Percentiles rank a stretch among this genome's conserved stretches.
phyloP scores from a whole-genome alignment of 92 coral and sea anemone genomes.

The Heteractis magnifica region DNA sequence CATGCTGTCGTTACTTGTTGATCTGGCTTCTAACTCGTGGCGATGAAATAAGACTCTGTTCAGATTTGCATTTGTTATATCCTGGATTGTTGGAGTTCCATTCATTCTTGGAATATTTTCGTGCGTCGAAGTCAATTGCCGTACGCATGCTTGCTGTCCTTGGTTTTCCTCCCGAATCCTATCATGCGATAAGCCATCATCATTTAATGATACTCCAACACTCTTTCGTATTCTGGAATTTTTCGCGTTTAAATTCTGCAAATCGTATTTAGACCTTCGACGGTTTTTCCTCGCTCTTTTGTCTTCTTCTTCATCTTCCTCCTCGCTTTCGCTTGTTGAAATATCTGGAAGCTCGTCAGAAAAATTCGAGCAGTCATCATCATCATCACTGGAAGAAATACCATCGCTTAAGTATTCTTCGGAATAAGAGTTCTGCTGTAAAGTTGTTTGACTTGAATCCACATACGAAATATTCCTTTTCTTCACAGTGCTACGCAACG shows the following conservation, averaged over 20 bases:
- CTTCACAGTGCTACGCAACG: background rate
- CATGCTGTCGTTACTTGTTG: background rate
- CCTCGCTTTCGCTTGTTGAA: slow-evolving; percentile 10
- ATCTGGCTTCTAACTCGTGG: background rate
- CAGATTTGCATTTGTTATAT: background rate
- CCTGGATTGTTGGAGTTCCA: background rate
- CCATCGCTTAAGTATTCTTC: slow-evolving; percentile 1
- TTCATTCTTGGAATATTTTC: background rate
- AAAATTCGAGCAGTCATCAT: slow-evolving; percentile 25
- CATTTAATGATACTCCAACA: background rate
- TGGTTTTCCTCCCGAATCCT: background rate
- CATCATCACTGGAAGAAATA: background rate
- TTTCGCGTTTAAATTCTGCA: background rate
- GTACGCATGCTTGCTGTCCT: background rate
- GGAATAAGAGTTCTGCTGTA: background rate
- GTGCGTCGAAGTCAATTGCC: background rate
- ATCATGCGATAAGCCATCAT: background rate
- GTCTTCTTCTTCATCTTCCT: background rate
- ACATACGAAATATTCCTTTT: background rate
- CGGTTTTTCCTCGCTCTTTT: background rate
- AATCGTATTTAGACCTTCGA: background rate
- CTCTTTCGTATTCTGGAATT: background rate
- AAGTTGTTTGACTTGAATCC: background rate
- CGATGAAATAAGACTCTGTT: background rate
- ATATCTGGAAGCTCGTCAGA: slow-evolving; percentile 21